Percentiles rank a stretch among this genome's conserved stretches.
Conservation (phyloP, 1,140 invertebrate genomes). For the Dysdera silvatica region DNA sequence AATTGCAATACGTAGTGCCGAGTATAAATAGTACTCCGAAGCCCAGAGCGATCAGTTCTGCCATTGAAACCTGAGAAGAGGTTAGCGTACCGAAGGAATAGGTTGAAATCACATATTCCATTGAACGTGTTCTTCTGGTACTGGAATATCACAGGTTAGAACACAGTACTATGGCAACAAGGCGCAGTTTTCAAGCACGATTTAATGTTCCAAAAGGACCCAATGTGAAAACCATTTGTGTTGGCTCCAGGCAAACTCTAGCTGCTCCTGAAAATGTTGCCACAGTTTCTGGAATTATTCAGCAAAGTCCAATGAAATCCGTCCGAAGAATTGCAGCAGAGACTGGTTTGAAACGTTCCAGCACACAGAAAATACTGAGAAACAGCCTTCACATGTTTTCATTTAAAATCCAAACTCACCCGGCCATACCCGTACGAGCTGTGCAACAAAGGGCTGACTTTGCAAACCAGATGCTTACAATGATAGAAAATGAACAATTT, state of each 20-base stretch:
- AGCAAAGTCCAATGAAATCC: background rate
- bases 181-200: background rate
- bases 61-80: conserved; percentile 9
- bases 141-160: background rate
- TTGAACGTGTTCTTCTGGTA: conserved; percentile 6
- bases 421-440: conserved; percentile 1
- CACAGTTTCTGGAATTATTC: conserved; percentile 3
- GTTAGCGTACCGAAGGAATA: background rate
- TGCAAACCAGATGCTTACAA: background rate
- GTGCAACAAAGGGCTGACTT: conserved; percentile 6
- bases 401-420: conserved; percentile 10
- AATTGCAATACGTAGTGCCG: too few species aligned
- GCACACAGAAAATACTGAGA: conserved; percentile 6
- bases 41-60: background rate
- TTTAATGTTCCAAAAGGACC: conserved; percentile 1
- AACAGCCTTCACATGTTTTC: conserved; percentile 7
- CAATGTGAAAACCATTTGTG: background rate
- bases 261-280: background rate
- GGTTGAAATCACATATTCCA: conserved; percentile 3
- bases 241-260: background rate
- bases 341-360: background rate
- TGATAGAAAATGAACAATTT: conserved; percentile 3
- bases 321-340: background rate
- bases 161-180: background rate
- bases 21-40: background rate